A percentile compares a stretch with the other conserved stretches of the same genome.
Evolutionary conservation across 2,113 vertebrate species (phyloP).

Genomic region (Upupa epops): DNA sequence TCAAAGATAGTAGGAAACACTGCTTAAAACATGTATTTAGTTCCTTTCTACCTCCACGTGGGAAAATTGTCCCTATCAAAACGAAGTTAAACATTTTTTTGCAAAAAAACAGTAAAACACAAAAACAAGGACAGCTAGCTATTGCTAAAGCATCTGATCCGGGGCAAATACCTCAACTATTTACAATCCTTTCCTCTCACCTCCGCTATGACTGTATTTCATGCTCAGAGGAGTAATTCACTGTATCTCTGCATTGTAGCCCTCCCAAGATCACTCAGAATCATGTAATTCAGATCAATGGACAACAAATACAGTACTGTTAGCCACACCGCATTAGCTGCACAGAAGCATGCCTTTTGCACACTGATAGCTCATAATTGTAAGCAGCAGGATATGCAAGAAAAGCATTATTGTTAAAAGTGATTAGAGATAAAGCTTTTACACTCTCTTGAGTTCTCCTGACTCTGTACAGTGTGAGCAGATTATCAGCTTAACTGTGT

Average conservation of each 20-base stretch:
- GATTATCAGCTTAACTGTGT: too few species aligned
- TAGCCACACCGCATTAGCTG: accelerated
- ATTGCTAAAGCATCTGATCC: not conserved
- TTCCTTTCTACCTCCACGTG: not conserved
- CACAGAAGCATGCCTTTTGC: not conserved
- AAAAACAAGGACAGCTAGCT: not conserved
- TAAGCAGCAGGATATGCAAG: not conserved
- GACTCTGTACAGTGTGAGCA: too few species aligned
- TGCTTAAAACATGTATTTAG: not conserved
- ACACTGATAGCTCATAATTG: not conserved
- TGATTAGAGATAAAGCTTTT: not conserved
- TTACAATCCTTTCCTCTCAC: accelerated
- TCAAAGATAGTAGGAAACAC: not conserved
- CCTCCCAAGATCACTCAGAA: not conserved
- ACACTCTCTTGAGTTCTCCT: too few species aligned
- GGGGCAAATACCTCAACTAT: not conserved
- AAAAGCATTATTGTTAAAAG: not conserved
- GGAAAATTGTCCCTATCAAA: not conserved
- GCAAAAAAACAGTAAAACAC: not conserved
- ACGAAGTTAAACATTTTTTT: not conserved
- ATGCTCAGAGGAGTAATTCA: not conserved
- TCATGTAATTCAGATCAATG: not conserved
- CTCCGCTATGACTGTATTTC: not conserved
- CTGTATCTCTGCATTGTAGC: not conserved
- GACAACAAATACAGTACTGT: not conserved